Percentiles rank a stretch among this genome's conserved stretches.
Evolutionary conservation across 2,797 vertebrate genomes (phyloP).

Genomic region (Pangasius macronema): DNA sequence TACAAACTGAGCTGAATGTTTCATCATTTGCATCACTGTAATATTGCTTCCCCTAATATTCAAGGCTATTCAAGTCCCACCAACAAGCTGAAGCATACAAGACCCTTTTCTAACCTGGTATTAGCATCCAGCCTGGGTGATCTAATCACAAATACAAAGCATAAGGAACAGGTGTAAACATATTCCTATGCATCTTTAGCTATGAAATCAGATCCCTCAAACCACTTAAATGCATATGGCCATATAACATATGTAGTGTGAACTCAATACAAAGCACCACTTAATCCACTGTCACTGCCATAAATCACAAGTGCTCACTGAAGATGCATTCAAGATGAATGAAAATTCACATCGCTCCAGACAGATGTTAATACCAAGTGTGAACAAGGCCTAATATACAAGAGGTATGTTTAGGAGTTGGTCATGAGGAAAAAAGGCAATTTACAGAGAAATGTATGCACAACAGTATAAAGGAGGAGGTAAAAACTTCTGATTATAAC

Average conservation of each 20-base stretch:
- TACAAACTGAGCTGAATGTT: slow-evolving; percentile 31
- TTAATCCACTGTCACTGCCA: neutral
- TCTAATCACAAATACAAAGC: neutral
- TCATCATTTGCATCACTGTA: slow-evolving; percentile 41
- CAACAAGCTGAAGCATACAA: slow-evolving; percentile 42
- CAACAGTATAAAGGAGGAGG: neutral
- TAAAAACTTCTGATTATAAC: neutral
- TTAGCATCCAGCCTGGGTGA: neutral
- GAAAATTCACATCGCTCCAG: neutral
- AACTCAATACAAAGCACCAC: neutral
- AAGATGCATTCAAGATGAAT: neutral
- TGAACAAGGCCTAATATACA: slow-evolving; percentile 38
- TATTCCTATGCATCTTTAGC: neutral
- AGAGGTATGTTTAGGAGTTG: slow-evolving; percentile 59
- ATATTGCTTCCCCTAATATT: slow-evolving; percentile 60
- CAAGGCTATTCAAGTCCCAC: slow-evolving; percentile 56
- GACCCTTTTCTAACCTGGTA: neutral
- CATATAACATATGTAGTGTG: neutral
- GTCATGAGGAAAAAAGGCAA: slow-evolving; percentile 50
- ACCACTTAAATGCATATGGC: neutral
- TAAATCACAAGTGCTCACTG: neutral
- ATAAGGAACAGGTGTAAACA: neutral
- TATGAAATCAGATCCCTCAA: neutral
- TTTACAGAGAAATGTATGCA: slow-evolving; percentile 14
- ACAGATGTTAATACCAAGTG: neutral